phyloP scores from a whole-genome alignment of 2,797 vertebrate genomes.

The Anguilla obscura region DNA sequence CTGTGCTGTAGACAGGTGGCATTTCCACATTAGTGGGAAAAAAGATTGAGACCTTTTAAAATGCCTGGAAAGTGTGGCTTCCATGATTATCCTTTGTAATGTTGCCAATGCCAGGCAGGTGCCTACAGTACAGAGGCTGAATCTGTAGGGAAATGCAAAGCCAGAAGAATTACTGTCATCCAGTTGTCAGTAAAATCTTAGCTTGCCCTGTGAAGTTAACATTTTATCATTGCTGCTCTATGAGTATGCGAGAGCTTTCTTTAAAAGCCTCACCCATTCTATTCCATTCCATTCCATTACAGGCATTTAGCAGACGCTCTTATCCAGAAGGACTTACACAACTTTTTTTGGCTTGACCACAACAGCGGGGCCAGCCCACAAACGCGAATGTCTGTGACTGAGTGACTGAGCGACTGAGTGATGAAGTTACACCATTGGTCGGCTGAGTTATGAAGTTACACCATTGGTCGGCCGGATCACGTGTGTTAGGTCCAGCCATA shows the following conservation, averaged over 20 bases:
- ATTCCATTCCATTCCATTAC: too few species aligned
- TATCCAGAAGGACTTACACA: too few species aligned
- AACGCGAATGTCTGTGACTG: too few species aligned
- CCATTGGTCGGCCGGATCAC: too few species aligned
- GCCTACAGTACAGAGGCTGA: not conserved
- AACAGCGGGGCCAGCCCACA: too few species aligned
- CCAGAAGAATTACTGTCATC: not conserved
- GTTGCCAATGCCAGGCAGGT: not conserved
- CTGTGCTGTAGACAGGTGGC: not conserved
- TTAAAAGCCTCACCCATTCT: not conserved
- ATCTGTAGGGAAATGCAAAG: not conserved
- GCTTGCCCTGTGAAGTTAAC: not conserved
- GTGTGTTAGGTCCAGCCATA: too few species aligned
- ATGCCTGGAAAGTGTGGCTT: not conserved
- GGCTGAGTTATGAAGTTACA: too few species aligned
- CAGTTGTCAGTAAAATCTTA: not conserved
- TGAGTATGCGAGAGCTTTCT: not conserved
- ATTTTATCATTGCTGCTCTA: not conserved
- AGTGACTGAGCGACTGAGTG: too few species aligned
- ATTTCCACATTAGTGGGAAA: not conserved
- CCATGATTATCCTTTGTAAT: not conserved
- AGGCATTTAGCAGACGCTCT: too few species aligned
- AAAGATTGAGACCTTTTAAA: conserved; percentile 11
- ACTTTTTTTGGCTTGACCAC: too few species aligned
- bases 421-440: too few species aligned